These are phyloP conservation scores for Coremacera marginata DNA, from an alignment of 2,888 invertebrate genomes.

Conservation along the genomic window DNA sequence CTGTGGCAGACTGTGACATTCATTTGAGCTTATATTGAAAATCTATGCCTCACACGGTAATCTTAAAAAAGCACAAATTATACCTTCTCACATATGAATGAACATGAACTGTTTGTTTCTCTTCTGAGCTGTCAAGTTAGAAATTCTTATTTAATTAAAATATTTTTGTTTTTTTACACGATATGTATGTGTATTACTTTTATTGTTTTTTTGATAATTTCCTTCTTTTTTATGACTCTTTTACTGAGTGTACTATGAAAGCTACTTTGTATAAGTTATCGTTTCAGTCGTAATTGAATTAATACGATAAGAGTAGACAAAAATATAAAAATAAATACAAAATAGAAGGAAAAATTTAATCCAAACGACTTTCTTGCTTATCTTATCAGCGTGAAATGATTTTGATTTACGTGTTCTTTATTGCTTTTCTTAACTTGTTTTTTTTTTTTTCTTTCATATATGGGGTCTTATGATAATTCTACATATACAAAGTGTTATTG, in stretches of 20 bases:
- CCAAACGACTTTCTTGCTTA: neutral
- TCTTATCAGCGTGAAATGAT: conserved; percentile 28
- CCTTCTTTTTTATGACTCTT: too few species aligned
- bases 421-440: neutral
- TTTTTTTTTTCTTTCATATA: neutral
- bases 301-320: too few species aligned
- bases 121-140: neutral
- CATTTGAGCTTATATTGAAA: too few species aligned
- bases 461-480: neutral
- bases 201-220: neutral
- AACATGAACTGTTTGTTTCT: too few species aligned
- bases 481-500: neutral
- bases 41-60: neutral
- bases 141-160: neutral
- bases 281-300: too few species aligned
- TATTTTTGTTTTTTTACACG: too few species aligned
- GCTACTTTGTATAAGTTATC: too few species aligned
- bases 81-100: too few species aligned
- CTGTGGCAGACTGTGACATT: too few species aligned
- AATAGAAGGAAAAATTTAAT: neutral
- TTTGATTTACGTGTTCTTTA: conserved; percentile 19
- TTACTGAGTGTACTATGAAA: too few species aligned
- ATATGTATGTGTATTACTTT: neutral
- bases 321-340: too few species aligned
- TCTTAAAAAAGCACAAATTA: neutral